Conservation (phyloP, 1,140 invertebrate genomes). For the Drosophila bifasciata region DNA sequence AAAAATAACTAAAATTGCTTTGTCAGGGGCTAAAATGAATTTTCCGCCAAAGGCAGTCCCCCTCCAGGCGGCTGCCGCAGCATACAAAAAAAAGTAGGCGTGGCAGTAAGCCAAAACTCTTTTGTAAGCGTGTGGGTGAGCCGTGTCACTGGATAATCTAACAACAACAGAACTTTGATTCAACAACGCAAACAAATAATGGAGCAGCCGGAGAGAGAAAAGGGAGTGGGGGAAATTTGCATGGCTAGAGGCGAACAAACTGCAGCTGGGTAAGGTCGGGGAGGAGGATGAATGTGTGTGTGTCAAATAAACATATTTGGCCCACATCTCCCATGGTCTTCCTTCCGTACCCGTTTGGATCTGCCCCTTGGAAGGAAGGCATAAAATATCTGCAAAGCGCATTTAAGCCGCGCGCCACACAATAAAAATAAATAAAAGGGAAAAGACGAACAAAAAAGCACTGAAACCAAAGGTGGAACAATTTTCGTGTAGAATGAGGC, state of each 20-base stretch:
- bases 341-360: not conserved
- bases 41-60: slow-evolving; percentile 24
- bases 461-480: slow-evolving; percentile 48
- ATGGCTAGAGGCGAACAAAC: slow-evolving; percentile 20
- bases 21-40: slow-evolving; percentile 71
- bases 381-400: slow-evolving; percentile 81
- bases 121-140: slow-evolving; percentile 28
- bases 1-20: slow-evolving; percentile 73
- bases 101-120: slow-evolving; percentile 58
- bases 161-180: slow-evolving; percentile 66
- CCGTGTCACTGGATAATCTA: slow-evolving; percentile 67
- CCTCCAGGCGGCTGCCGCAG: slow-evolving; percentile 3
- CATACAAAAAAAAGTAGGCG: slow-evolving; percentile 42
- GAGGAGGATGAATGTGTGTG: slow-evolving; percentile 31
- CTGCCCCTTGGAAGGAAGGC: slow-evolving; percentile 34
- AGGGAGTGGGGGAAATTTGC: slow-evolving; percentile 32
- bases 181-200: slow-evolving; percentile 48
- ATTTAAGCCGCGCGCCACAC: slow-evolving; percentile 72
- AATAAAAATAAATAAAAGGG: slow-evolving; percentile 70
- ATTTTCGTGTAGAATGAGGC: slow-evolving; percentile 31
- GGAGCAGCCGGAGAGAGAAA: slow-evolving; percentile 44
- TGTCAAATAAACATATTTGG: slow-evolving; percentile 76
- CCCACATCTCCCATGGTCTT: slow-evolving; percentile 23
- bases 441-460: slow-evolving; percentile 30
- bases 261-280: not conserved